Evolutionary conservation across 1,140 invertebrate species (phyloP).

Genomic region (Euwallacea similis): DNA sequence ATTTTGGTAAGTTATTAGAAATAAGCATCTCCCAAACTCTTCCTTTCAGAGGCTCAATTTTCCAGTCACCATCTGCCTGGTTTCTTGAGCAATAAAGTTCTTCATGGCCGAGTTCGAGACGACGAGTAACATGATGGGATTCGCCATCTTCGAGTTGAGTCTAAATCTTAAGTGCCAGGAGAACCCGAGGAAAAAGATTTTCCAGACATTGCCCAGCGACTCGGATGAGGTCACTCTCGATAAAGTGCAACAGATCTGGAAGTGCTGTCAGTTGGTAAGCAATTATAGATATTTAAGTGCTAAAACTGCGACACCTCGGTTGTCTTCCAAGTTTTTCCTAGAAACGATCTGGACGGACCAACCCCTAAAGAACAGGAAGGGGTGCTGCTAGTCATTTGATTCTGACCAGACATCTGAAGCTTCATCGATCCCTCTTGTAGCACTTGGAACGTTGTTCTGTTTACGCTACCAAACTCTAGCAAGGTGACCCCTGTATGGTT

Average conservation of each 20-base stretch:
- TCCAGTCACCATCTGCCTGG: slow-evolving; percentile 59
- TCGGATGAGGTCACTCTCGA: slow-evolving; percentile 60
- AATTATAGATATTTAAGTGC: too few species aligned
- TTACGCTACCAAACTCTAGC: too few species aligned
- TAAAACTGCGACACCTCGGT: not conserved
- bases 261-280: slow-evolving; percentile 60
- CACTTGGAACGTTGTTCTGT: too few species aligned
- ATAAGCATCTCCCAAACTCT: too few species aligned
- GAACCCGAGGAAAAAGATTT: slow-evolving; percentile 59
- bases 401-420: too few species aligned
- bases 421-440: too few species aligned
- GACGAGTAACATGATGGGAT: slow-evolving; percentile 69
- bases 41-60: not conserved
- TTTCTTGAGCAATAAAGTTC: slow-evolving; percentile 70
- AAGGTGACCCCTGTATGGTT: too few species aligned
- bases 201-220: slow-evolving; percentile 52
- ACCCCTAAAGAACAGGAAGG: too few species aligned
- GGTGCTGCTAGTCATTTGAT: too few species aligned
- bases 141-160: slow-evolving; percentile 68
- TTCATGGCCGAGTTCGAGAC: slow-evolving; percentile 79
- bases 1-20: slow-evolving; percentile 34
- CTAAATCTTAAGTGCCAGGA: slow-evolving; percentile 58
- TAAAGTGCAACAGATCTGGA: slow-evolving; percentile 61
- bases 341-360: too few species aligned
- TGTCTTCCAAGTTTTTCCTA: not conserved